Conservation (phyloP, 1,140 invertebrate genomes). For the Forficula auricularia region DNA sequence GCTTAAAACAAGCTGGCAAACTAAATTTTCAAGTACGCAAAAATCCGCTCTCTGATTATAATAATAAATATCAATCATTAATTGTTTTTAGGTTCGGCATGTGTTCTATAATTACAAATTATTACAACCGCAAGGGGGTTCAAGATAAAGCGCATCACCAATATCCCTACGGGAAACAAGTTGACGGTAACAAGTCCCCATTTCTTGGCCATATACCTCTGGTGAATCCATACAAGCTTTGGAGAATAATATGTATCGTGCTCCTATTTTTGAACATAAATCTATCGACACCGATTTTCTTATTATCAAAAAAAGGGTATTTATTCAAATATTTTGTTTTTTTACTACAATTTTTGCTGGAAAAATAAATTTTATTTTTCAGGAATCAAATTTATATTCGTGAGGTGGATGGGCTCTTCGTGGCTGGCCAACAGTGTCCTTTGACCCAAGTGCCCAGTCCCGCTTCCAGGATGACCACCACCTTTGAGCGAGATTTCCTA, state of each 20-base stretch:
- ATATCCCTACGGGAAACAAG: conserved; percentile 41
- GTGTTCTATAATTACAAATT: conserved; percentile 52
- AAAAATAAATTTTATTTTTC: no score
- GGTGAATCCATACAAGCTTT: conserved; percentile 40
- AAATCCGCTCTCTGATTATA: no score
- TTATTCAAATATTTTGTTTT: no score
- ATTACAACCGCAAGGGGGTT: conserved; percentile 41
- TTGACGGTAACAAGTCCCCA: conserved; percentile 44
- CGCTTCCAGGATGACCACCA: conserved; percentile 52
- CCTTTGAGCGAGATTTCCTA: conserved; percentile 50
- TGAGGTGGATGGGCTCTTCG: conserved; percentile 37
- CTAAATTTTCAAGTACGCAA: no score
- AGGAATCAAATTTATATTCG: conserved; percentile 37
- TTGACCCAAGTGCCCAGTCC: conserved; percentile 51
- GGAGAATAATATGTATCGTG: conserved; percentile 51
- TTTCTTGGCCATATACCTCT: conserved; percentile 40
- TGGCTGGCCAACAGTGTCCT: conserved; percentile 45
- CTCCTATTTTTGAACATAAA: conserved; percentile 43
- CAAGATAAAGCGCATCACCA: conserved; percentile 37
- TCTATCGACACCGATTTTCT: conserved; percentile 39
- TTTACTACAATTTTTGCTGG: no score
- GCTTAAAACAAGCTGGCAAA: no score
- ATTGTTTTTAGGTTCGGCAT: conserved; percentile 38
- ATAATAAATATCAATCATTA: no score
- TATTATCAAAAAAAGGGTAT: conserved; percentile 37